Evolutionary conservation across 2,888 invertebrate genomes (phyloP), one percentile per base, ranked within the genome.

Genomic region (Phortica magna): DNA sequence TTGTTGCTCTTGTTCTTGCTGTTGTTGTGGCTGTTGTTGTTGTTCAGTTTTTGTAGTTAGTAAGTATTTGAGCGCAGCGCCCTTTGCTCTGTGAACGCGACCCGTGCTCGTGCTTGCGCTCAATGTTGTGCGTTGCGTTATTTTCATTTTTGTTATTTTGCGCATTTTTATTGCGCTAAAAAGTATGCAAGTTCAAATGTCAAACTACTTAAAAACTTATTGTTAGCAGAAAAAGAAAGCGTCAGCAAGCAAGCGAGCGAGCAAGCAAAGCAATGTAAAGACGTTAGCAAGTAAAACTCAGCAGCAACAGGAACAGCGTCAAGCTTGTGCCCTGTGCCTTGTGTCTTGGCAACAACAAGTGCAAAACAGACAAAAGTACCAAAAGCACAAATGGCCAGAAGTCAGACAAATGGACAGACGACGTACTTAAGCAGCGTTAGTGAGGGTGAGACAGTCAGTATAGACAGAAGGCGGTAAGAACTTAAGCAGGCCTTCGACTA

Each of bases 131-230:
- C 39, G n/a, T 43, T 19, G 3, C 43, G 14, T 68, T 43, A 43
- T 55, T 71, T 17, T 65, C 41, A n/a, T 41, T 41, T 65, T 71
- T 74, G 55, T 41, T 67, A 65, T 55, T 53, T 65, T 85, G 87
- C 82, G 53, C 70, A 71, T 71, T 71, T 55, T 71, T 71, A 71
- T 71, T 71, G 55, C 70, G 70, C 70, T 71, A 19, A 71, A 71
- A 71, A 71, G 81, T 81, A 83, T 84, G 70, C 70, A 71, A 71
- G 70, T 55, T 85, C 88, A 85, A 87, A 85, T 85, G 85, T 85
- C 88, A 85, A 85, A 85, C 88, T 85, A 85, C 85, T 85, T 85
- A 87, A 87, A 85, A 85, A 87, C 85, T 85, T 85, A 85, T 87
- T 87, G 88, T 85, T 85, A 78, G 68, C 68, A 68, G 19, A 42